Conservation (phyloP, 2,888 invertebrate genomes). For the Drosophila emarginata region DNA sequence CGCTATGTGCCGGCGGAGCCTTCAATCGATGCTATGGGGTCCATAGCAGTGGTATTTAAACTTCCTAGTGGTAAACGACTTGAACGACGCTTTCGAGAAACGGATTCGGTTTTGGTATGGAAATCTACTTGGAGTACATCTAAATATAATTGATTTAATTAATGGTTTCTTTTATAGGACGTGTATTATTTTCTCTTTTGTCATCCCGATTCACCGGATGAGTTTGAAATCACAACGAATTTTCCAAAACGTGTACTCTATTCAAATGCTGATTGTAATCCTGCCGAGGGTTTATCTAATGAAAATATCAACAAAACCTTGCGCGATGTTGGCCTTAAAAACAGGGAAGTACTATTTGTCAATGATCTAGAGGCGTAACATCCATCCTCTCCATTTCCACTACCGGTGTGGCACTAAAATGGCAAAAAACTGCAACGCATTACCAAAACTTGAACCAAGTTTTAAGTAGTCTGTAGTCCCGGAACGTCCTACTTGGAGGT, state of each 20-base stretch:
- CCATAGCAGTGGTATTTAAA: slow-evolving; percentile 94
- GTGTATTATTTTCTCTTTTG: slow-evolving; percentile 98
- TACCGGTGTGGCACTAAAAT: slow-evolving; percentile 41
- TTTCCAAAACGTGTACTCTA: slow-evolving; percentile 94
- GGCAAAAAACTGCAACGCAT: slow-evolving; percentile 53
- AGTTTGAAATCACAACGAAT: slow-evolving; percentile 97
- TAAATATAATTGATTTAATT: neutral
- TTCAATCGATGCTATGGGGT: slow-evolving; percentile 86
- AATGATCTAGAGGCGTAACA: slow-evolving; percentile 92
- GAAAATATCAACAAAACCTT: slow-evolving; percentile 67
- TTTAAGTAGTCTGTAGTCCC: slow-evolving; percentile 59
- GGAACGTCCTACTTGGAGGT: slow-evolving; percentile 40
- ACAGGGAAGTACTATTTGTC: slow-evolving; percentile 95
- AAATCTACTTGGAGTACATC: neutral
- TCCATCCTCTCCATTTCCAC: slow-evolving; percentile 8
- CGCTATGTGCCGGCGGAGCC: slow-evolving; percentile 90
- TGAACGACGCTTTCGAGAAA: slow-evolving; percentile 92
- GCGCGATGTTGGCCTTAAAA: slow-evolving; percentile 90
- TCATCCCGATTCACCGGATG: slow-evolving; percentile 94
- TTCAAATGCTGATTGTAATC: slow-evolving; percentile 65
- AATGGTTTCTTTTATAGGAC: slow-evolving; percentile 85
- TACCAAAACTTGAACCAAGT: slow-evolving; percentile 71
- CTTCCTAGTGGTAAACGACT: slow-evolving; percentile 94
- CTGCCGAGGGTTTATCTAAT: slow-evolving; percentile 46
- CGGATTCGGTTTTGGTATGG: slow-evolving; percentile 91